Conservation (phyloP, 2,888 invertebrate genomes). For the Polydesmus complanatus region DNA sequence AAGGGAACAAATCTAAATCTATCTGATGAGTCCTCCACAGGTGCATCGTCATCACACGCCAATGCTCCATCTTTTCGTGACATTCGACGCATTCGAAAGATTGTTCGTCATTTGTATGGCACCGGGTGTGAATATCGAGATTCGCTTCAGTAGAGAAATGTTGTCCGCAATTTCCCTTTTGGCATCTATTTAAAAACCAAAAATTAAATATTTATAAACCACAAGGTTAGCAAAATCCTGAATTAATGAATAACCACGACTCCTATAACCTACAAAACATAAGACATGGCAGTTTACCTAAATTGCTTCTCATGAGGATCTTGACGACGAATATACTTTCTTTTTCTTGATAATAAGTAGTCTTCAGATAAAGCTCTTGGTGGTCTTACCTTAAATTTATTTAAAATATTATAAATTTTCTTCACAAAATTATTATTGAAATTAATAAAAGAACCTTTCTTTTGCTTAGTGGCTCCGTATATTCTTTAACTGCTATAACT, state of each 20-base stretch:
- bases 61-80: slow-evolving; percentile 35
- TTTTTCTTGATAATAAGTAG: slow-evolving; percentile 18
- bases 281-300: neutral
- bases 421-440: neutral
- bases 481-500: slow-evolving; percentile 3
- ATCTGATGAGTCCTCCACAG: slow-evolving; percentile 52
- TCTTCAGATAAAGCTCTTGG: slow-evolving; percentile 20
- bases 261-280: no score
- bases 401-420: neutral
- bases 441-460: neutral
- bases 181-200: slow-evolving; percentile 13
- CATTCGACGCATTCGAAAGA: slow-evolving; percentile 32
- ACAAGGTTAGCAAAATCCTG: no score
- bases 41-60: slow-evolving; percentile 52
- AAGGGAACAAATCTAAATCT: slow-evolving; percentile 27
- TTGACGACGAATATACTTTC: slow-evolving; percentile 16
- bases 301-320: slow-evolving; percentile 14
- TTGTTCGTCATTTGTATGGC: slow-evolving; percentile 23
- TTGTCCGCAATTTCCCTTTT: slow-evolving; percentile 5
- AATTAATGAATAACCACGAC: no score
- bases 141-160: slow-evolving; percentile 25
- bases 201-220: neutral
- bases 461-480: slow-evolving; percentile 8
- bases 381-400: slow-evolving; percentile 15
- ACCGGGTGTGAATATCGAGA: slow-evolving; percentile 26